phyloP scores from a whole-genome alignment of 2,888 invertebrate species.

The Leptopilina drosophilae region DNA sequence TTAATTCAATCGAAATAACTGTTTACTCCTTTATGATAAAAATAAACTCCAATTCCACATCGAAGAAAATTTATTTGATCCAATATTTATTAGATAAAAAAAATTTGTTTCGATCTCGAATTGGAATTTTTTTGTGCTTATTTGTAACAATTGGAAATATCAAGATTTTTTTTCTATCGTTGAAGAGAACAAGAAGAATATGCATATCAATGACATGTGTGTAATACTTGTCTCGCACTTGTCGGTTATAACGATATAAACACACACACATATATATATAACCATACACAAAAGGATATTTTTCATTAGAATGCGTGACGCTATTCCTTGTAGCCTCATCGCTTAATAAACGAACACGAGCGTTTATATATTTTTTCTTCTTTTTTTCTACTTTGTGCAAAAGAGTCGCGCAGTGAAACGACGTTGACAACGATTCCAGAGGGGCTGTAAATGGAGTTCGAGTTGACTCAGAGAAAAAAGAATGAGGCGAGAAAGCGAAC shows the following conservation, averaged over 20 bases:
- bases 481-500: constrained; percentile 14
- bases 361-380: constrained; percentile 36
- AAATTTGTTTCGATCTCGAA: too few relatives aligned
- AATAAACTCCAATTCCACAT: too few relatives aligned
- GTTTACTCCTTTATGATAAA: too few relatives aligned
- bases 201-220: background rate
- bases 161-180: background rate
- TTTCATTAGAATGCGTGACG: constrained; percentile 61
- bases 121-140: too few relatives aligned
- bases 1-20: too few relatives aligned
- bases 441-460: constrained; percentile 24
- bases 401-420: constrained; percentile 22
- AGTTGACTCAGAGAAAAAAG: constrained; percentile 11
- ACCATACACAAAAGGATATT: background rate
- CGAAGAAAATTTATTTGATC: too few relatives aligned
- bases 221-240: background rate
- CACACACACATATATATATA: too few relatives aligned
- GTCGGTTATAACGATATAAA: constrained; percentile 19
- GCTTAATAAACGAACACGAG: constrained; percentile 36
- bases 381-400: constrained; percentile 8
- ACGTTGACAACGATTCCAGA: constrained; percentile 1
- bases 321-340: constrained; percentile 47
- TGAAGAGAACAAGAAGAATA: background rate
- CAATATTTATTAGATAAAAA: too few relatives aligned
- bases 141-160: background rate